Base-by-base conservation (phyloP, 1,140 invertebrate species). In the Hyles euphorbiae region DNA sequence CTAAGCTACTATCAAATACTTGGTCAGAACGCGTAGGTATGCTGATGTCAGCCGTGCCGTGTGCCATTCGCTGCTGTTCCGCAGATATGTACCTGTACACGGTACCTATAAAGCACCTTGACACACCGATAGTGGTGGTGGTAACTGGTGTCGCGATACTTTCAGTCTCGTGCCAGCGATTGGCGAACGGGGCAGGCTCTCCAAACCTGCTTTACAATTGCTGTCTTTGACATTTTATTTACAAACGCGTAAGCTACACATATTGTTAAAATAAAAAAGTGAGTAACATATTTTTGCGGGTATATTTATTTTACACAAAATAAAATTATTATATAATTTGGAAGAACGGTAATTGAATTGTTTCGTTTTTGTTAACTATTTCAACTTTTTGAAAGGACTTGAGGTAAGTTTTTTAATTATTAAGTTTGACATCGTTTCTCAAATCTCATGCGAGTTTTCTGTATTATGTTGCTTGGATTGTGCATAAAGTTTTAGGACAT, bases 111-210 rank as follows among this genome's bases (percentile, higher is more conserved):
- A 8, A 48, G 9, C 11, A 22, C 47, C 47, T 48, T 48, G n/a
- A 48, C 47, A 11, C n/a, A n/a, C n/a, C 47, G 47, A 48, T 48
- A 48, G 47, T 48, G 47, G 47, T 48, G n/a, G 47, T 48, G 47
- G 47, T 48, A 48, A 48, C 22, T 10, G 47, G 47, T 48, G 47
- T 48, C 47, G 22, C 47, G n/a, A 22, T n/a, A 47, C 46, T 47
- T 12, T 47, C 46, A 48, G 47, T 48, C 47, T 48, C n/a, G 22
- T 12, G 47, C 22, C 22, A 10, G 22, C 47, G 10, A 48, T 48
- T n/a, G 47, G 8, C 47, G 47, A 11, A n/a, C 47, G n/a, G 6
- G 11, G 47, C 9, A 48, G 47, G n/a, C 47, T 22, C 22, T 22
- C 22, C 22, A 22, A 22, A 22, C 22, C 22, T 22, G 22, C 44